Conservation (phyloP, 2,888 invertebrate genomes). For the Halocaridina rubra region DNA sequence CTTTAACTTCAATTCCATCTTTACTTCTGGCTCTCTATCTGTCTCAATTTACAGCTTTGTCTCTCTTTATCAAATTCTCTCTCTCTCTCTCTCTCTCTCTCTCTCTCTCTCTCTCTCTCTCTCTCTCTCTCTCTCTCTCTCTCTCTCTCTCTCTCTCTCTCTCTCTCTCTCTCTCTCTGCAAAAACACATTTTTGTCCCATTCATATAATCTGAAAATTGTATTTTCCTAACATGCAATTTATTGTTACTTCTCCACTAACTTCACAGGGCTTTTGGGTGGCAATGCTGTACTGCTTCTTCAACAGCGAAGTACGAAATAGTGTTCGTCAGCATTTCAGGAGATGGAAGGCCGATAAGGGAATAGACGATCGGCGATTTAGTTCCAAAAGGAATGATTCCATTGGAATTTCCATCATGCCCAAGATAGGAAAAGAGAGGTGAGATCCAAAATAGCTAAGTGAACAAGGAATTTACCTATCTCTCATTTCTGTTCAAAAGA, state of each 20-base stretch:
- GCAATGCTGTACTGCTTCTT: conserved; percentile 93
- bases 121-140: no score
- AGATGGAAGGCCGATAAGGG: conserved; percentile 74
- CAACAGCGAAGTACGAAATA: conserved; percentile 90
- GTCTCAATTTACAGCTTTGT: not conserved
- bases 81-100: conserved; percentile 2
- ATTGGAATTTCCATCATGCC: no score
- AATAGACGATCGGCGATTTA: not conserved
- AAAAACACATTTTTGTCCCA: no score
- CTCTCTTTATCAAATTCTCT: not conserved
- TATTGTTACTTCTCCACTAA: not conserved
- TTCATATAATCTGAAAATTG: no score
- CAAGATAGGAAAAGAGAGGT: no score
- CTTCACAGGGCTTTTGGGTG: conserved; percentile 84
- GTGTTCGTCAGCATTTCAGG: conserved; percentile 83
- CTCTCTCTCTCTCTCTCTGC: no score
- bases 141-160: no score
- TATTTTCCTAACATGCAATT: not conserved
- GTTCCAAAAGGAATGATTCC: not conserved
- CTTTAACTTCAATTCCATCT: not conserved
- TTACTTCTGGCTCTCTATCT: not conserved
- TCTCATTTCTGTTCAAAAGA: no score
- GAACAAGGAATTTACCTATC: no score
- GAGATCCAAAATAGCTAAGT: no score
- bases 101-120: conserved; percentile 15